phyloP scores from a whole-genome alignment of 1,140 invertebrate genomes.

The Nylanderia fulva region DNA sequence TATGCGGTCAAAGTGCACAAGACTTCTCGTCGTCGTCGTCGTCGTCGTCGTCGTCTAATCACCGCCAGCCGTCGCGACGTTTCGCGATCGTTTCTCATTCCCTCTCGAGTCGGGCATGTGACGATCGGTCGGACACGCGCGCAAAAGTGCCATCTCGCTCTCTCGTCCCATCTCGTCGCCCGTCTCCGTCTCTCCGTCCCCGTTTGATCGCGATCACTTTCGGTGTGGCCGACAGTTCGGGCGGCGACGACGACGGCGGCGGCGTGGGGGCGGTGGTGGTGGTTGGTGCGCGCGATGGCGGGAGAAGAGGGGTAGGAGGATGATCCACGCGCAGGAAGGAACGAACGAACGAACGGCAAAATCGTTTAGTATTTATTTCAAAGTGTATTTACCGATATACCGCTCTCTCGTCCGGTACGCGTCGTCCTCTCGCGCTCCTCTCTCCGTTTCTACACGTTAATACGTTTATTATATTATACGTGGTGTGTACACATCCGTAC shows the following conservation, averaged over 20 bases:
- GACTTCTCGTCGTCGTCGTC: conserved; percentile 25
- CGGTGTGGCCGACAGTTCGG: conserved; percentile 59
- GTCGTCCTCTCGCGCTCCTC: neutral
- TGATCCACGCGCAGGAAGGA: conserved; percentile 58
- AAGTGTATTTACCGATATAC: conserved; percentile 59
- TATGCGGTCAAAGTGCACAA: conserved; percentile 63
- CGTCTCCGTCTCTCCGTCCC: conserved; percentile 26
- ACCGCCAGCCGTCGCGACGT: too few species aligned
- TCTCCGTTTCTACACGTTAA: neutral
- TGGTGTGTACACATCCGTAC: neutral
- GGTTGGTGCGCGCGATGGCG: conserved; percentile 52
- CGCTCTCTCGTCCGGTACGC: conserved; percentile 15
- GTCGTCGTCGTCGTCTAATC: neutral
- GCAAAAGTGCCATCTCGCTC: conserved; percentile 17
- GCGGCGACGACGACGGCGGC: conserved; percentile 33
- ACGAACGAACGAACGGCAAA: conserved; percentile 58
- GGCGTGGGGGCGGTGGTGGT: conserved; percentile 45
- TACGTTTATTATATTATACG: too few species aligned
- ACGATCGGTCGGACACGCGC: too few species aligned
- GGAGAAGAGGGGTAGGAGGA: conserved; percentile 38
- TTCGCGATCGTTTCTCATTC: too few species aligned
- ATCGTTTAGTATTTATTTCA: conserved; percentile 63
- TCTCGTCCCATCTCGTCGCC: neutral
- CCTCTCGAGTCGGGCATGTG: neutral
- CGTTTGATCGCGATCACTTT: conserved; percentile 62